phyloP scores from a whole-genome alignment of 2,888 invertebrate species.

The Acrobasis consociella region DNA sequence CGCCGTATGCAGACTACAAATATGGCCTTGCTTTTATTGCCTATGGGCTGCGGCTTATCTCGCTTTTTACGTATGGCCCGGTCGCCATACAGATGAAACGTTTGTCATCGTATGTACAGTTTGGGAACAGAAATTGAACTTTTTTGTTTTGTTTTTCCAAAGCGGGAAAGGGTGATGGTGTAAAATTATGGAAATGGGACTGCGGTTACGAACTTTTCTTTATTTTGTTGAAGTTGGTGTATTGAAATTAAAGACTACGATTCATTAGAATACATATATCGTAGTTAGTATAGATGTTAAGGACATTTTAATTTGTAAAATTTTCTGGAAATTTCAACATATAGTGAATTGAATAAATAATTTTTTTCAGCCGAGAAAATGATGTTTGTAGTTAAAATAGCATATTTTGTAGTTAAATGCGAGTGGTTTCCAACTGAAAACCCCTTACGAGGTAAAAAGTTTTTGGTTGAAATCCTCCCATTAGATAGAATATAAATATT shows the following conservation, averaged over 20 bases:
- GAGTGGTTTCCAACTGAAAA: too few species aligned
- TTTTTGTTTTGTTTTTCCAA: neutral
- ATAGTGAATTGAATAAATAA: too few species aligned
- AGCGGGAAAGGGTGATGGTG: neutral
- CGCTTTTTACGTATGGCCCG: slow-evolving; percentile 25
- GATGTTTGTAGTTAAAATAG: too few species aligned
- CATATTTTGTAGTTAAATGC: too few species aligned
- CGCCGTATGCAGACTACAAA: slow-evolving; percentile 19
- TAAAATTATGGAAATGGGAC: neutral
- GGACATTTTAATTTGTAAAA: too few species aligned
- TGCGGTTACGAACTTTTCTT: neutral
- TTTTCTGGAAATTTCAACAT: too few species aligned
- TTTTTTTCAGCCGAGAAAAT: too few species aligned
- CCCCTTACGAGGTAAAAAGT: too few species aligned
- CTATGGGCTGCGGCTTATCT: slow-evolving; percentile 29
- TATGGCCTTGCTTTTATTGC: slow-evolving; percentile 29
- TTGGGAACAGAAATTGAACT: slow-evolving; percentile 18
- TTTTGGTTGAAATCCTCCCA: neutral
- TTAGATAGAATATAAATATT: slow-evolving; percentile 9
- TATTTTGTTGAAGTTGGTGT: neutral
- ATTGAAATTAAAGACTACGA: neutral
- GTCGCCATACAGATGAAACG: slow-evolving; percentile 29
- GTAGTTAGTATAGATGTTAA: too few species aligned
- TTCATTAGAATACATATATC: neutral
- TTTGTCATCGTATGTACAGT: slow-evolving; percentile 30